phyloP scores from a whole-genome alignment of 1,140 invertebrate species.

The Pomacea maculata region DNA sequence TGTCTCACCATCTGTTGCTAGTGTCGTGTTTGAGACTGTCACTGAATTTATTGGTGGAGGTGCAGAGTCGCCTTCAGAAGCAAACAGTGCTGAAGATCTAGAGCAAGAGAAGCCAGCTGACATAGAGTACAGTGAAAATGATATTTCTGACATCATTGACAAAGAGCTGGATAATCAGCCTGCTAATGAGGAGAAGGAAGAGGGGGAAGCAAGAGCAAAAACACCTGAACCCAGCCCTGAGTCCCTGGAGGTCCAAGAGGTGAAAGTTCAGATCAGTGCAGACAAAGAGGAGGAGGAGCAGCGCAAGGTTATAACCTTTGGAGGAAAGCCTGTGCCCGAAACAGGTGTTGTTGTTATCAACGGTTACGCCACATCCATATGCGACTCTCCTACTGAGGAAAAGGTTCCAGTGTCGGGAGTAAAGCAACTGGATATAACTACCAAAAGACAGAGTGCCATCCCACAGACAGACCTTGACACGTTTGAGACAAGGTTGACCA shows the following conservation, averaged over 20 bases:
- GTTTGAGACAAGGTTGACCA: conserved; percentile 49
- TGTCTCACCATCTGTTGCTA: conserved; percentile 56
- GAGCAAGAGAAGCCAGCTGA: conserved; percentile 32
- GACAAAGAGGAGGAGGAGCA: conserved; percentile 30
- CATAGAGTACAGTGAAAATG: conserved; percentile 27
- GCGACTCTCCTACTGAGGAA: conserved; percentile 21
- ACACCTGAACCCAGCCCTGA: not conserved
- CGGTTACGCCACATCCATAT: conserved; percentile 43
- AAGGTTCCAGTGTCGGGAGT: not conserved
- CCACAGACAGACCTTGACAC: conserved; percentile 59
- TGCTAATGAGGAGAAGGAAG: conserved; percentile 1
- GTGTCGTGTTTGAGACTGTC: conserved; percentile 55
- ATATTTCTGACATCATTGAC: conserved; percentile 25
- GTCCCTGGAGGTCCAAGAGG: conserved; percentile 44
- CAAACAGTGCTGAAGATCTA: not conserved
- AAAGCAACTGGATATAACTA: conserved; percentile 18
- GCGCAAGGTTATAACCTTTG: conserved; percentile 43
- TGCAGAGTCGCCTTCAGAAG: not conserved
- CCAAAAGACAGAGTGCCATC: conserved; percentile 28
- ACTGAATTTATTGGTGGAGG: conserved; percentile 39
- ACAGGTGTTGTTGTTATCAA: conserved; percentile 49
- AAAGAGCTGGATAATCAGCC: not conserved
- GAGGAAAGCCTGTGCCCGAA: conserved; percentile 45
- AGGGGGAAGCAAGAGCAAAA: conserved; percentile 4
- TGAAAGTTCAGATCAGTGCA: conserved; percentile 47